Evolutionary conservation across 1,140 invertebrate genomes (phyloP), one percentile per base, ranked within the genome.

Genomic region (Oedothorax gibbosus): DNA sequence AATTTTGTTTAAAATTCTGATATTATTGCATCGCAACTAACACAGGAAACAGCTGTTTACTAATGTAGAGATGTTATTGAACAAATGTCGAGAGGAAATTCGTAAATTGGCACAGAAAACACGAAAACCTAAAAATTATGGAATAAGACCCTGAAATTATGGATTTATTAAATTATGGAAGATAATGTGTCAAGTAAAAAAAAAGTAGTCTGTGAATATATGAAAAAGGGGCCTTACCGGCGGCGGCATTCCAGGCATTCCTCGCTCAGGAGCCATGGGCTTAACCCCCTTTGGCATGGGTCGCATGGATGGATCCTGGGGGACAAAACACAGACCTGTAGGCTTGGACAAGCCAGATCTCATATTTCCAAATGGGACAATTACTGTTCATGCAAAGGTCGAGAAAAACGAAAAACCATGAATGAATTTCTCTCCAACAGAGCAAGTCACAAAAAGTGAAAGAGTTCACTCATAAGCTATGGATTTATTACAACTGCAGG

Each of bases 141-240:
- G 6, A 20, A 12, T 35, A 20, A 66, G 21, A 21, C 20, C 21
- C n/a, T 35, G 6, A 66, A 66, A 66, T 66, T 49, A 18, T 21
- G 7, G 12, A 21, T 12, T 11, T 10, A 21, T 11, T 71, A 8
- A 71, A 71, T 15, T 54, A 71, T 53, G 15, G n/a, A 15, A 71
- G 69, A 69, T 35, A 53, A n/a, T 51, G 15, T 49, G 15, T 15
- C 15, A 14, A 15, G 14, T 7, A 11, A 69, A 11, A 50, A 18
- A 12, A 71, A 18, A 18, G 12, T 18, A 66, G 18, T 21, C 10
- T 9, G n/a, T n/a, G 12, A 21, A 66, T 15, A 53, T 35, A 15
- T 18, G n/a, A 71, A 20, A 21, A 49, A 81, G 20, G 15, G 49
- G 57, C 60, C 81, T 84, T 84, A 84, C 81, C 81, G 81, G 81